Conservation (phyloP, 2,797 vertebrate genomes). For the Lagocephalus sceleratus region DNA sequence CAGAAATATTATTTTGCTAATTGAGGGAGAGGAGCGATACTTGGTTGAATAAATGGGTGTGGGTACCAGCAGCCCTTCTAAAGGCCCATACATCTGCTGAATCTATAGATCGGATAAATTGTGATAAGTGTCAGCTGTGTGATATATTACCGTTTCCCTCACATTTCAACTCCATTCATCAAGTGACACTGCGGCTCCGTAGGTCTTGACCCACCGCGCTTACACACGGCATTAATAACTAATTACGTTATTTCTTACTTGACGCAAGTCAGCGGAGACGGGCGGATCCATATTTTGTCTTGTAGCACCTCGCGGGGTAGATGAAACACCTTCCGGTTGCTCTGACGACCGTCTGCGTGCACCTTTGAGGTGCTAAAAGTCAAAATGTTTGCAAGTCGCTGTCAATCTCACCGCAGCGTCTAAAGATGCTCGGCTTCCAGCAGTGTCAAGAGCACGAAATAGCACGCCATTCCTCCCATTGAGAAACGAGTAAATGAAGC, state of each 20-base stretch:
- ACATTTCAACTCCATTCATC: background rate
- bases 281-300: background rate
- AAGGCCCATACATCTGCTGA: background rate
- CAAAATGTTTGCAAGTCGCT: constrained; percentile 38
- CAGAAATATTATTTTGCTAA: background rate
- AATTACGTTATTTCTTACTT: constrained; percentile 9
- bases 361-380: constrained; percentile 33
- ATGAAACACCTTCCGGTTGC: constrained; percentile 5
- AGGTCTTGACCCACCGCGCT: background rate
- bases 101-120: background rate
- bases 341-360: constrained; percentile 16
- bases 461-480: constrained; percentile 24
- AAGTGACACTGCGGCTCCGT: background rate
- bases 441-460: constrained; percentile 39
- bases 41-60: background rate
- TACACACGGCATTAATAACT: constrained; percentile 17
- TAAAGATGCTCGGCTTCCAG: constrained; percentile 34
- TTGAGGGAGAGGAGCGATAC: background rate
- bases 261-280: background rate
- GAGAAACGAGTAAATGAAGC: constrained; percentile 30
- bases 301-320: background rate
- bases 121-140: background rate
- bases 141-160: background rate
- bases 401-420: constrained; percentile 30
- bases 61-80: background rate